Base-by-base conservation (phyloP, 2,888 invertebrate species). In the Dolomedes plantarius region DNA sequence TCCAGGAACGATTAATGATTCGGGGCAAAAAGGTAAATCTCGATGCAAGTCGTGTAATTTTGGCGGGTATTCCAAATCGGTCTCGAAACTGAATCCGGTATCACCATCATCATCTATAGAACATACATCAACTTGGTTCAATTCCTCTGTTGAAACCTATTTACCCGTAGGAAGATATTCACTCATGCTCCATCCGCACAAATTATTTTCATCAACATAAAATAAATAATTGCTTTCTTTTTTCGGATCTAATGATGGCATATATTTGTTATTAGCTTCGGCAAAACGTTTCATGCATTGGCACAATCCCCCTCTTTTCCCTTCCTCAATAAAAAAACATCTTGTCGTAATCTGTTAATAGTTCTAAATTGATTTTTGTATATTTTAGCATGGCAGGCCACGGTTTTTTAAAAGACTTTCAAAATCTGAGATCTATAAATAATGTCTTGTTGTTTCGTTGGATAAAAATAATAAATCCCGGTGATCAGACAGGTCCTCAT, bases 341-440 rank as follows among this genome's bases (percentile, higher is more conserved):
- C n/a, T n/a, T 88, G 39, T 91, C 90, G 41, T 88, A 82, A 83
- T 90, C 90, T 56, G 87, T 87, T 7, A 90, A 74, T 50, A 90
- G 73, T 81, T 90, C 88, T 31, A 90, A 80, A 72, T 89, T 36
- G 19, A 89, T 88, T 67, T 76, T 76, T 29, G 90, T 90, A 13
- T 83, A 80, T 86, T 90, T 90, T 16, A 91, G 19, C 88, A 88
- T 89, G 13, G 90, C 90, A 88, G 90, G 89, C 90, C 90, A 91
- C 36, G 90, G 88, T n/a, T n/a, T n/a, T n/a, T n/a, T n/a, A n/a
- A n/a, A n/a, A n/a, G n/a, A n/a, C n/a, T n/a, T n/a, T n/a, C n/a
- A n/a, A n/a, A n/a, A n/a, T n/a, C n/a, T n/a, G n/a, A n/a, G n/a
- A n/a, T n/a, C n/a, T n/a, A n/a, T n/a, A n/a, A n/a, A n/a, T n/a